A percentile compares a stretch with the other conserved stretches of the same genome.
These are phyloP conservation scores for Rhabditoides inermis DNA, from an alignment of 2,888 invertebrate species.

Conservation along the genomic window DNA sequence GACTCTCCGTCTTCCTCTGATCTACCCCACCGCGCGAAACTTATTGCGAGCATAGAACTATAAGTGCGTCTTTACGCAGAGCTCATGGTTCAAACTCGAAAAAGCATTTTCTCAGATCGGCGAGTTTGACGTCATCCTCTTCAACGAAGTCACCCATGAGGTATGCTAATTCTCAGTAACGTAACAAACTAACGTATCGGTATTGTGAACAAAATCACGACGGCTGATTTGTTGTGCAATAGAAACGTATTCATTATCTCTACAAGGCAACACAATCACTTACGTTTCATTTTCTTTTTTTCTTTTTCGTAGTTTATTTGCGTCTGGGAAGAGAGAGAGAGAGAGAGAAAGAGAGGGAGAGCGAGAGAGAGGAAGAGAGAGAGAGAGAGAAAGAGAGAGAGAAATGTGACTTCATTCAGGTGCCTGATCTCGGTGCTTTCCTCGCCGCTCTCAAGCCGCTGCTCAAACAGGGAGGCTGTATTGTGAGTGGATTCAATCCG, in stretches of 20 bases:
- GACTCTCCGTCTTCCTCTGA: too few relatives aligned
- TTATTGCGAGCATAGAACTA: constrained; percentile 9
- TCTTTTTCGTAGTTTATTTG: too few relatives aligned
- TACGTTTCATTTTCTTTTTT: too few relatives aligned
- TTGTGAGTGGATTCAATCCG: background rate
- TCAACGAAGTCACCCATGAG: constrained; percentile 33
- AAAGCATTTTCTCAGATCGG: constrained; percentile 18
- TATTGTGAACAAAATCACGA: too few relatives aligned
- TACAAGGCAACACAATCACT: too few relatives aligned
- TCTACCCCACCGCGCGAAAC: background rate
- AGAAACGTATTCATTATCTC: too few relatives aligned
- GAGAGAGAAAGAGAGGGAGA: too few relatives aligned
- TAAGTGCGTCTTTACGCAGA: constrained; percentile 2
- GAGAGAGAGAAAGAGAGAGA: background rate
- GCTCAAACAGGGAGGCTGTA: constrained; percentile 15
- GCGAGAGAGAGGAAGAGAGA: too few relatives aligned
- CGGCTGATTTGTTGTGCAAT: too few relatives aligned
- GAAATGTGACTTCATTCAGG: too few relatives aligned
- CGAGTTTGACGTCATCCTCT: constrained; percentile 29
- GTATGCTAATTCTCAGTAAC: background rate
- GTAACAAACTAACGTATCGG: too few relatives aligned
- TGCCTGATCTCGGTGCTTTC: constrained; percentile 20
- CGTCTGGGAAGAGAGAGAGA: background rate
- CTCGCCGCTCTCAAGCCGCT: constrained; percentile 22
- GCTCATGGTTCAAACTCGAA: background rate